Conservation (phyloP, 2,113 vertebrate genomes). For the Tetrax tetrax region DNA sequence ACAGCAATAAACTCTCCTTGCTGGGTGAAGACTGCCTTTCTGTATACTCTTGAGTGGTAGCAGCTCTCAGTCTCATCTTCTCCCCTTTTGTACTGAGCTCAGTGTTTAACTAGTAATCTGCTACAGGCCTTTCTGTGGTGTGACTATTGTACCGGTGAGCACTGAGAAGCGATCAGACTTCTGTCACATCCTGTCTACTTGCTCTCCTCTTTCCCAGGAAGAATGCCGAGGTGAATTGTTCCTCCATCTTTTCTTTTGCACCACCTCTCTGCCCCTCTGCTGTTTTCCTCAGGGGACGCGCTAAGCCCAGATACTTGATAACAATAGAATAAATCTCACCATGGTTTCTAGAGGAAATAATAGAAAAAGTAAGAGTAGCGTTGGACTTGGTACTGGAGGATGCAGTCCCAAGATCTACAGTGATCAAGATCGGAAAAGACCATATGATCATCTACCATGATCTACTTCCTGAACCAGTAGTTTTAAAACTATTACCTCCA, state of each 20-base stretch:
- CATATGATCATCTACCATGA: rapidly evolving
- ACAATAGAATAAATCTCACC: neutral
- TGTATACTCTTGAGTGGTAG: neutral
- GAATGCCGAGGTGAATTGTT: neutral
- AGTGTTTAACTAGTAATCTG: neutral
- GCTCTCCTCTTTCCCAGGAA: neutral
- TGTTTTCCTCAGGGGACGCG: neutral
- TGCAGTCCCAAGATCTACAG: neutral
- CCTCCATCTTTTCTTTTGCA: neutral
- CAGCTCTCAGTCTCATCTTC: neutral
- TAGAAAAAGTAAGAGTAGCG: neutral
- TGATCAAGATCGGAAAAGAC: neutral
- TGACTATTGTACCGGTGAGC: neutral
- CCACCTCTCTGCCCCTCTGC: neutral
- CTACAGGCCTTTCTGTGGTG: neutral
- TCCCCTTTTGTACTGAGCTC: neutral
- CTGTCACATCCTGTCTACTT: neutral
- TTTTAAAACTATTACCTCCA: neutral
- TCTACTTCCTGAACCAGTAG: neutral
- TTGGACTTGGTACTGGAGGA: neutral
- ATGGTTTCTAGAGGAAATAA: neutral
- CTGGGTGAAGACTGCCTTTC: neutral
- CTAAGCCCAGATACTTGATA: neutral
- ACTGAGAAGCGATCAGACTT: neutral
- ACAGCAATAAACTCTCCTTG: neutral